phyloP scores from a whole-genome alignment of 2,888 invertebrate genomes.

The Pardosa pseudoannulata region DNA sequence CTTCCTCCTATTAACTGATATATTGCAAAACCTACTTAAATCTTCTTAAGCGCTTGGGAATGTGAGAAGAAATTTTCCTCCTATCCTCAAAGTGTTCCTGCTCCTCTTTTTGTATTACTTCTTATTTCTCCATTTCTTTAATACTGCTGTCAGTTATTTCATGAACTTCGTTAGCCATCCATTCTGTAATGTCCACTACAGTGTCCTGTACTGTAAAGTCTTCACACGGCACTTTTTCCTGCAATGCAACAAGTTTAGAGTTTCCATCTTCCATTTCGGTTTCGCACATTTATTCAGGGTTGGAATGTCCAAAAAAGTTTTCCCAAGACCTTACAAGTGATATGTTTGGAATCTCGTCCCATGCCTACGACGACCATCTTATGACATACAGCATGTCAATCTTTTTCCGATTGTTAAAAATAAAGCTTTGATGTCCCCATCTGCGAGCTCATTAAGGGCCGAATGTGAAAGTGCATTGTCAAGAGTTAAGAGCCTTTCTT shows the following conservation, averaged over 20 bases:
- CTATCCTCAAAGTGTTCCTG: background rate
- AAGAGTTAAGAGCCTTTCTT: too few relatives aligned
- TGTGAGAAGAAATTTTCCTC: too few relatives aligned
- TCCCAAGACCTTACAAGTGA: constrained; percentile 8
- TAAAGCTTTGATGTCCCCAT: too few relatives aligned
- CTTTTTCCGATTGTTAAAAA: constrained; percentile 1
- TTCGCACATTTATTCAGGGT: background rate
- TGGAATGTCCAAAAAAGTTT: background rate
- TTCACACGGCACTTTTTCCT: background rate
- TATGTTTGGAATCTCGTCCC: too few relatives aligned
- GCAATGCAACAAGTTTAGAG: background rate
- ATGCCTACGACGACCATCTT: background rate
- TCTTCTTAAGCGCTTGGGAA: too few relatives aligned
- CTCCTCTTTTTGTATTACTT: too few relatives aligned
- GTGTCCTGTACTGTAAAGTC: background rate
- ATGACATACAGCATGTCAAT: background rate
- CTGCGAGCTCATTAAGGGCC: too few relatives aligned
- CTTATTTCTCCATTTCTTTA: background rate
- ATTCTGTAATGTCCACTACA: background rate
- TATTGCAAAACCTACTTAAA: too few relatives aligned
- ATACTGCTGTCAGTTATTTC: background rate
- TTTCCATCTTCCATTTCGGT: background rate
- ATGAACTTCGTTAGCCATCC: background rate
- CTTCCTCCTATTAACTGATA: too few relatives aligned
- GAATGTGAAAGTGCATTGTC: too few relatives aligned